phyloP scores from a whole-genome alignment of 92 coral and sea anemone species.

The Paramuricea clavata region DNA sequence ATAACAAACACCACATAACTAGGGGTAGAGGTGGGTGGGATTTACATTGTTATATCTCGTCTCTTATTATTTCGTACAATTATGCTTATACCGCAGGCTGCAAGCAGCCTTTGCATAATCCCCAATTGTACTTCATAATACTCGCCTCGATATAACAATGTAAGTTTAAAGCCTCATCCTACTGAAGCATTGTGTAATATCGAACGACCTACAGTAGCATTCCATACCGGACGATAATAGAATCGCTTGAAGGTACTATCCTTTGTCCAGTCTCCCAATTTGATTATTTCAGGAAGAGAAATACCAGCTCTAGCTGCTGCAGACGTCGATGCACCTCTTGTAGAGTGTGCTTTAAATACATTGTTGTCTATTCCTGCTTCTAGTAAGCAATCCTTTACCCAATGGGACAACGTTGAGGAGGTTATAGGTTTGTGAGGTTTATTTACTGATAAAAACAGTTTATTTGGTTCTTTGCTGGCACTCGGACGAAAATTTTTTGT shows the following conservation, averaged over 20 bases:
- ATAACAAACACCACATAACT: too few species aligned
- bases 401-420: conserved; percentile 45
- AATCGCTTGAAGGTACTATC: conserved; percentile 48
- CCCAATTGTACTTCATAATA: conserved; percentile 30
- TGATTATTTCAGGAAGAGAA: conserved; percentile 47
- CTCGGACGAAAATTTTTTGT: conserved; percentile 33
- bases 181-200: not conserved
- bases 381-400: conserved; percentile 51
- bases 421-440: conserved; percentile 50
- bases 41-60: conserved; percentile 18
- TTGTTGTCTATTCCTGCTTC: conserved; percentile 38
- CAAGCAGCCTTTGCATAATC: too few species aligned
- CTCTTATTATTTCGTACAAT: conserved; percentile 24
- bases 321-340: conserved; percentile 50
- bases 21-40: conserved; percentile 11
- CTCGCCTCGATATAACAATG: conserved; percentile 38
- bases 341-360: conserved; percentile 54
- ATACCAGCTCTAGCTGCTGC: conserved; percentile 60
- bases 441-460: conserved; percentile 22
- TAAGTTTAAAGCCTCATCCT: conserved; percentile 13
- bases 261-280: conserved; percentile 45
- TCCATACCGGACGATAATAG: conserved; percentile 42
- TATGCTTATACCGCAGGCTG: conserved; percentile 16
- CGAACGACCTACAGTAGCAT: conserved; percentile 47
- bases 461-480: conserved; percentile 29